Base-by-base conservation (phyloP, 2,797 vertebrate species). In the Ceryle rudis region DNA sequence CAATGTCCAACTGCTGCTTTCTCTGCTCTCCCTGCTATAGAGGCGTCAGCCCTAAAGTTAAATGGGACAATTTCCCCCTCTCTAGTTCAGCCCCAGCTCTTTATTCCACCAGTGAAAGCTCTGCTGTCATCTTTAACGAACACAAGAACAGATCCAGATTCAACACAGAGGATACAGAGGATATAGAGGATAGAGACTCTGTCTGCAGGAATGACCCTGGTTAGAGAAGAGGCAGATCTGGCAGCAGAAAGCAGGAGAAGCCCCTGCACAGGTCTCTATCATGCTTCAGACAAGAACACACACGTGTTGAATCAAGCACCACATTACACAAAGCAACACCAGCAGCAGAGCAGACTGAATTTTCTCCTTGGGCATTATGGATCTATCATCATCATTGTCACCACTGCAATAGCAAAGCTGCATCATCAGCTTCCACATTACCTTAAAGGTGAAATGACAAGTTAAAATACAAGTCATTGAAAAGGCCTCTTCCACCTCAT, bases 371-470 rank as follows among this genome's bases (percentile, higher is more conserved):
- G 46, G 20, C 3, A 1, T 47, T 70, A 65, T 10, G 46, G 70
- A 73, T 90, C 65, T 41, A 35, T 55, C 33, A 49, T 42, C 74
- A 71, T 52, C 69, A 19, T 10, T 5, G 29, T 52, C 65, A 89
- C 47, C 72, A 41, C 31, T 2, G 4, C 72, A 78, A 44, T 2
- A 66, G 46, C 46, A 26, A 87, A 51, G 69, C 2, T 52, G 61
- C 75, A 91, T 51, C 35, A 9, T 57, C 64, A 75, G 35, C 61
- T 84, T 73, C 47, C 54, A 39, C 18, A 9, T 65, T 61, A 39
- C 54, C 62, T 82, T 60, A 90, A 67, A 93, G 61, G 80, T 71
- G 82, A 90, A 92, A 67, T 55, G 29, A 90, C 84, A 88, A 28
- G 47, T 70, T 95, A 58, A 90, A 87, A 78, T 17, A 62, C 44